Percentiles rank a stretch among this genome's conserved stretches.
These are phyloP conservation scores for Mustela lutreola DNA, from an alignment of 2,113 vertebrate genomes.

Conservation along the genomic window DNA sequence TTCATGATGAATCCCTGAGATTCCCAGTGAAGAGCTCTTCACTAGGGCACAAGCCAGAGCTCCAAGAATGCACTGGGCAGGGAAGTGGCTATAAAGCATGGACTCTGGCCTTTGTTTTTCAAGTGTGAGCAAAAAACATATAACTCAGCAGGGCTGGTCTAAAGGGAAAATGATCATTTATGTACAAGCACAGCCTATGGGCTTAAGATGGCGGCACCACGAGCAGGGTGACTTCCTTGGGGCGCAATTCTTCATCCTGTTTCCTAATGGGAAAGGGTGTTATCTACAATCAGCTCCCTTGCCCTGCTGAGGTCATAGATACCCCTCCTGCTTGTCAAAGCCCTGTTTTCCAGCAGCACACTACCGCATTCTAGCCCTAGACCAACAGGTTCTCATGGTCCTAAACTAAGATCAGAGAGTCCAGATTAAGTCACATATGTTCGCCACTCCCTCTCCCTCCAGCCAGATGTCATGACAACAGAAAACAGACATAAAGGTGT, in stretches of 20 bases:
- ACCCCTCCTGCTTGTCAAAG: not conserved
- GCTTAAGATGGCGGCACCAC: rapidly evolving
- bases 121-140: not conserved
- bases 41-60: not conserved
- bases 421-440: rapidly evolving
- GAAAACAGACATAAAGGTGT: not conserved
- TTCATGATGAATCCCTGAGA: rapidly evolving
- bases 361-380: not conserved
- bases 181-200: not conserved
- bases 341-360: not conserved
- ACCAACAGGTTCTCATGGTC: not conserved
- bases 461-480: not conserved
- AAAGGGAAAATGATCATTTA: too few species aligned
- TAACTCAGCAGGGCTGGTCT: not conserved
- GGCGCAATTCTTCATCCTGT: not conserved
- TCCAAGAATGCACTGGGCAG: not conserved
- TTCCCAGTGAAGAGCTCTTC: not conserved
- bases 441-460: not conserved
- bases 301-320: not conserved
- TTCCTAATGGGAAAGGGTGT: not conserved
- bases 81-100: not conserved
- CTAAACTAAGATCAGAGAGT: not conserved
- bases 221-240: rapidly evolving
- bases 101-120: not conserved
- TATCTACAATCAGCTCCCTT: not conserved